Evolutionary conservation across 37 sponge, comb jelly and placozoan species (phyloP).

Genomic region (Amphimedon queenslandica): DNA sequence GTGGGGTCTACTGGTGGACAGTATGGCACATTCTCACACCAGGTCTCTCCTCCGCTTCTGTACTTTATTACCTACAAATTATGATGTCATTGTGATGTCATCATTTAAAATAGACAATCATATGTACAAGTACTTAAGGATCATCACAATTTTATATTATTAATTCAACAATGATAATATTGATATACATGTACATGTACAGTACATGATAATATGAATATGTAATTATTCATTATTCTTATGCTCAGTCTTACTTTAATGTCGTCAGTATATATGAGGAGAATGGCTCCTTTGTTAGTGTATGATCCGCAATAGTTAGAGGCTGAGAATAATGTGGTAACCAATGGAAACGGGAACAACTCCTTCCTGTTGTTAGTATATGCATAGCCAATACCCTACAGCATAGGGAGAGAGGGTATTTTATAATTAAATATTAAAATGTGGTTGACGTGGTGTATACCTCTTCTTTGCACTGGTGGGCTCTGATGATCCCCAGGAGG

Average conservation of each 20-base stretch:
- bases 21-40: constrained; percentile 23
- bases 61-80: constrained; percentile 11
- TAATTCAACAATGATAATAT: too few relatives aligned
- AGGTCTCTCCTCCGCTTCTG: constrained; percentile 23
- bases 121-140: not conserved
- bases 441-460: not conserved
- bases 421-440: too few relatives aligned
- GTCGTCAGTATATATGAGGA: constrained; percentile 43
- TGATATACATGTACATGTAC: too few relatives aligned
- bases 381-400: constrained; percentile 44
- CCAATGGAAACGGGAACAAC: constrained; percentile 49
- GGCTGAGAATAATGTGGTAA: constrained; percentile 84
- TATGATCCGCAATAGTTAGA: constrained; percentile 82
- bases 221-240: too few relatives aligned
- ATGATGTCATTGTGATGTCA: not conserved
- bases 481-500: constrained; percentile 68
- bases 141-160: too few relatives aligned
- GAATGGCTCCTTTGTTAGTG: constrained; percentile 74
- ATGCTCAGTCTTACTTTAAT: constrained; percentile 45
- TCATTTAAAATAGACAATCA: not conserved
- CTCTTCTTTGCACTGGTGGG: constrained; percentile 81
- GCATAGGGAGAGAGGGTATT: not conserved
- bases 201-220: too few relatives aligned
- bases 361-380: constrained; percentile 42
- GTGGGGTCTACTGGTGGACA: too few relatives aligned